A percentile compares a stretch with the other conserved stretches of the same genome.
These are phyloP conservation scores for Tenthredo livida DNA, from an alignment of 2,888 invertebrate genomes.

Conservation along the genomic window DNA sequence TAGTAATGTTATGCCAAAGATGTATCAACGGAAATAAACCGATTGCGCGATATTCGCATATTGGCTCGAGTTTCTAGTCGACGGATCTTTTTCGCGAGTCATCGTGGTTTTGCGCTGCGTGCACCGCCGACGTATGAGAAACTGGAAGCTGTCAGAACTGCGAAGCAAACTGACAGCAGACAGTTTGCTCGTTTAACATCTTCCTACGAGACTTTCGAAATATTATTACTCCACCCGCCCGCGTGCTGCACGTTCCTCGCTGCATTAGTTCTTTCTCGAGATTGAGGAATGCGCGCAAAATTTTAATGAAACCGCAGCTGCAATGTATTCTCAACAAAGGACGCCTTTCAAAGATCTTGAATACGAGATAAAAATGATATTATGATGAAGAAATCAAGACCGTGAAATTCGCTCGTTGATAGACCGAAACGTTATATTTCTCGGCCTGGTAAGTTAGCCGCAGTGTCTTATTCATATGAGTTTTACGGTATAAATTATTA, in stretches of 20 bases:
- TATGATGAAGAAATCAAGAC: constrained; percentile 42
- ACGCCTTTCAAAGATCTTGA: constrained; percentile 69
- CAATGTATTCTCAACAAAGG: constrained; percentile 70
- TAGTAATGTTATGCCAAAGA: constrained; percentile 32
- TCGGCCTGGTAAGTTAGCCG: constrained; percentile 12
- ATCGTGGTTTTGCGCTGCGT: background rate
- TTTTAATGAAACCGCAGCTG: constrained; percentile 69
- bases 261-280: constrained; percentile 58
- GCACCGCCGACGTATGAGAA: constrained; percentile 56
- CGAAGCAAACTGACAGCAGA: constrained; percentile 72
- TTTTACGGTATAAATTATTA: background rate
- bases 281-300: constrained; percentile 70
- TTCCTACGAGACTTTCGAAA: constrained; percentile 66
- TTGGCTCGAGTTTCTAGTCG: background rate
- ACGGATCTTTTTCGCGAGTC: background rate
- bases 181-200: constrained; percentile 75
- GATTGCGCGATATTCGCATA: constrained; percentile 33
- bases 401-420: constrained; percentile 39
- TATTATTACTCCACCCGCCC: constrained; percentile 68
- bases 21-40: constrained; percentile 48
- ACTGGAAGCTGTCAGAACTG: constrained; percentile 59
- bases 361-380: constrained; percentile 33
- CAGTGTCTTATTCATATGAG: background rate
- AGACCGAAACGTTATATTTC: constrained; percentile 40
- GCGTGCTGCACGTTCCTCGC: constrained; percentile 57